Conservation (phyloP, 2,113 vertebrate species). For the Choloepus hoffmanni region DNA sequence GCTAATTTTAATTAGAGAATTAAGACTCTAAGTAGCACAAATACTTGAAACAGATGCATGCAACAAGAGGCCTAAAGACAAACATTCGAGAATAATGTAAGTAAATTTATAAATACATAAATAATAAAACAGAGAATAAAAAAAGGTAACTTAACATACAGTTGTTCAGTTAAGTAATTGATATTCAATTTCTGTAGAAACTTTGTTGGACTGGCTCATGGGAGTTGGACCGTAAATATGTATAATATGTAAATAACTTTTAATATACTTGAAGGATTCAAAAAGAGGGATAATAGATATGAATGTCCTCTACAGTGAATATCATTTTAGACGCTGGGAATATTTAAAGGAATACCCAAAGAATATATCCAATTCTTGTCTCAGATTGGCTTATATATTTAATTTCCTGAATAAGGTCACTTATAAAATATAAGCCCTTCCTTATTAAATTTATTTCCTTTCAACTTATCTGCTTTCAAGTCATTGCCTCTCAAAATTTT, state of each 20-base stretch:
- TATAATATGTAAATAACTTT: slow-evolving; percentile 72
- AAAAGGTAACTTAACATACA: background rate
- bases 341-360: slow-evolving; percentile 71
- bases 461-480: slow-evolving; percentile 61
- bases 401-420: slow-evolving; percentile 60
- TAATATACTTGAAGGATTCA: slow-evolving; percentile 69
- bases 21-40: background rate
- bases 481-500: slow-evolving; percentile 40
- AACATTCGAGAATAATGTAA: background rate
- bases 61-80: background rate
- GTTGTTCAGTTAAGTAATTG: slow-evolving; percentile 35
- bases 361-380: slow-evolving; percentile 71
- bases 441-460: slow-evolving; percentile 73
- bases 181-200: slow-evolving; percentile 65
- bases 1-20: slow-evolving; percentile 13
- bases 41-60: background rate
- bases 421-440: slow-evolving; percentile 66
- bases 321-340: slow-evolving; percentile 39
- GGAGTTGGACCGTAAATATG: slow-evolving; percentile 71
- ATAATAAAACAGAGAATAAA: background rate
- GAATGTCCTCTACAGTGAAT: slow-evolving; percentile 54
- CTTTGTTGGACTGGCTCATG: slow-evolving; percentile 39
- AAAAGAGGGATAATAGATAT: slow-evolving; percentile 57
- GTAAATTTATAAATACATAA: background rate
- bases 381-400: slow-evolving; percentile 67